A percentile compares a stretch with the other conserved stretches of the same genome.
Conservation (phyloP, 30 jellyfish, hydroid and myxozoan species). For the Chrysaora quinquecirrha region DNA sequence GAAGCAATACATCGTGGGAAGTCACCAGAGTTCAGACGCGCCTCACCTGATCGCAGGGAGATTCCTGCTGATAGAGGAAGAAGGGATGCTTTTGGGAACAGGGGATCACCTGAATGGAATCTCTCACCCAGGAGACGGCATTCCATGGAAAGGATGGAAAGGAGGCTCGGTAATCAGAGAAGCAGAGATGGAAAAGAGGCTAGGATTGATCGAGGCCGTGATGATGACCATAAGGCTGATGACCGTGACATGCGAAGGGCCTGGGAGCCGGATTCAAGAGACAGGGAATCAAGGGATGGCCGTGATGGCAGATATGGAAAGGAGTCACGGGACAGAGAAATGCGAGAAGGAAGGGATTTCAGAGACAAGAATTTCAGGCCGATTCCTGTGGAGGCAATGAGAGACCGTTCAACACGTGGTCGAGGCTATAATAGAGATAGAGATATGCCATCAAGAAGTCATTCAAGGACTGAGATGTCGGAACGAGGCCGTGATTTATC, state of each 20-base stretch:
- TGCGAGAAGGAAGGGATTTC: slow-evolving; percentile 48
- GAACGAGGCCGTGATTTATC: too few species aligned
- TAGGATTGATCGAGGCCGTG: slow-evolving; percentile 36
- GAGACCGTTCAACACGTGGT: slow-evolving; percentile 27
- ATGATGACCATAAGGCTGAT: background rate
- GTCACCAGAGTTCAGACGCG: slow-evolving; percentile 65
- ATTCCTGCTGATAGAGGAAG: slow-evolving; percentile 24
- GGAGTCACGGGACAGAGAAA: slow-evolving; percentile 62
- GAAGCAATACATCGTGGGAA: slow-evolving; percentile 26
- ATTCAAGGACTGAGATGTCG: slow-evolving; percentile 46
- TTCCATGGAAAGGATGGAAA: slow-evolving; percentile 54
- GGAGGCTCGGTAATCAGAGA: slow-evolving; percentile 26
- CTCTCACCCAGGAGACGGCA: slow-evolving; percentile 51
- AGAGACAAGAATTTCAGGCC: slow-evolving; percentile 53
- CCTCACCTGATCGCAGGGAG: slow-evolving; percentile 40
- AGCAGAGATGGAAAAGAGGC: slow-evolving; percentile 58
- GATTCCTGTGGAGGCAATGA: slow-evolving; percentile 7
- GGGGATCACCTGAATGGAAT: slow-evolving; percentile 51
- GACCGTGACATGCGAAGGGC: slow-evolving; percentile 36
- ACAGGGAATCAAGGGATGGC: slow-evolving; percentile 18
- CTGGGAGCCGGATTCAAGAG: slow-evolving; percentile 15
- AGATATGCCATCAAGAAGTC: slow-evolving; percentile 44
- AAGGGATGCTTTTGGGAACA: slow-evolving; percentile 39
- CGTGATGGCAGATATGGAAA: slow-evolving; percentile 27
- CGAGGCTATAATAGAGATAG: slow-evolving; percentile 62